Evolutionary conservation across 2,797 vertebrate species (phyloP).

Genomic region (Sebastiscus albofasciatus): DNA sequence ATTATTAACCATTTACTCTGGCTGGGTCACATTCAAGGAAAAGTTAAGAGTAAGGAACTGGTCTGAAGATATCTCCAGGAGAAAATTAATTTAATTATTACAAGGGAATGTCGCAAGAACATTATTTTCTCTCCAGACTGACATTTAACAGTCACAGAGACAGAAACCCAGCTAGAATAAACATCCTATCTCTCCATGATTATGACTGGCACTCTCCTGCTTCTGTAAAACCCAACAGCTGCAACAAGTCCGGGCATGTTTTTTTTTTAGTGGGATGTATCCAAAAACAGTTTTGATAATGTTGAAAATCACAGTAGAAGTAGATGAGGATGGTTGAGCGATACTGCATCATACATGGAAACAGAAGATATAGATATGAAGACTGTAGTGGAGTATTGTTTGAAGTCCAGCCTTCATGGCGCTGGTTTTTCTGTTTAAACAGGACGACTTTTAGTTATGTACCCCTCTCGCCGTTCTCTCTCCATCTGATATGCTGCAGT

Average conservation of each 20-base stretch:
- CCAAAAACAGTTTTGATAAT: background rate
- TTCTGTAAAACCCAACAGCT: slow-evolving; percentile 33
- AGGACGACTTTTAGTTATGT: background rate
- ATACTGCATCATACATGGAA: background rate
- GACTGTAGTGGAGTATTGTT: background rate
- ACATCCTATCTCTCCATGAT: slow-evolving; percentile 15
- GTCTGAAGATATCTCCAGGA: background rate
- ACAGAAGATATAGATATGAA: background rate
- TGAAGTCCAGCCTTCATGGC: background rate
- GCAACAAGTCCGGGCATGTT: background rate
- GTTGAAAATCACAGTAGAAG: background rate
- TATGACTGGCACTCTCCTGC: background rate
- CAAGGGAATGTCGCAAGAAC: background rate
- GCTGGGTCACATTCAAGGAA: background rate
- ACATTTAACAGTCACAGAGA: slow-evolving; percentile 9
- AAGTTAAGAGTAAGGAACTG: background rate
- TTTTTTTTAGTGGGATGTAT: background rate
- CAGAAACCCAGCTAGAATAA: slow-evolving; percentile 34
- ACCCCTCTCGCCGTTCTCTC: background rate
- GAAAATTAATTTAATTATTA: background rate
- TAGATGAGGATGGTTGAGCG: background rate
- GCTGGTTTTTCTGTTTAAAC: background rate
- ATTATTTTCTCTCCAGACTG: slow-evolving; percentile 8
- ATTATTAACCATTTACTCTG: background rate
- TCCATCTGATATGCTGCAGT: slow-evolving; percentile 40